phyloP scores from a whole-genome alignment of 2,888 invertebrate genomes.

The Chrysopilus asiliformis region DNA sequence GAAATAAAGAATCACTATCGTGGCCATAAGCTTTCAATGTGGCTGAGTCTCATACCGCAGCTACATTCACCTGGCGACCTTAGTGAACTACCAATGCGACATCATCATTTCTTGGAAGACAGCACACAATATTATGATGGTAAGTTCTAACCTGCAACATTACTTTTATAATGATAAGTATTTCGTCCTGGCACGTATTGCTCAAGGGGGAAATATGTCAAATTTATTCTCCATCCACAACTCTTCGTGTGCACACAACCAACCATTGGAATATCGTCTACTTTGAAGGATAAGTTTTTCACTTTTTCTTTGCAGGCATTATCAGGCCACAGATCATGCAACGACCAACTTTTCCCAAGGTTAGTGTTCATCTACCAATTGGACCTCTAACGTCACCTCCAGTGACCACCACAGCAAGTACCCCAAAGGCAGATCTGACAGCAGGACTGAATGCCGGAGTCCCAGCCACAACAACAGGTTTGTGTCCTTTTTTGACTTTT shows the following conservation, averaged over 20 bases:
- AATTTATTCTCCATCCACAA: too few species aligned
- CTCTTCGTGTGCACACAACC: too few species aligned
- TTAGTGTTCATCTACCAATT: constrained; percentile 29
- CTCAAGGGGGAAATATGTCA: too few species aligned
- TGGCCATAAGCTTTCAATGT: constrained; percentile 86
- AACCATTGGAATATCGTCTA: too few species aligned
- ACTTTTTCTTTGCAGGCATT: constrained; percentile 41
- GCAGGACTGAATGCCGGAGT: constrained; percentile 36
- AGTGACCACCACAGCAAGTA: constrained; percentile 31
- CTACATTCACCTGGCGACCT: constrained; percentile 69
- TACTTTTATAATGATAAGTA: neutral
- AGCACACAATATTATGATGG: constrained; percentile 69
- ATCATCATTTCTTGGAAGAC: constrained; percentile 76
- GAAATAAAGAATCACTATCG: constrained; percentile 83
- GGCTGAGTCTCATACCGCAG: constrained; percentile 83
- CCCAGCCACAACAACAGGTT: constrained; percentile 33
- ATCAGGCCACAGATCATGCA: constrained; percentile 63
- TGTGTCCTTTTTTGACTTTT: neutral
- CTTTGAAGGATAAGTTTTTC: neutral
- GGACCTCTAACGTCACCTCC: constrained; percentile 6
- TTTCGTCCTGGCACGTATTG: neutral
- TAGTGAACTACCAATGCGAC: constrained; percentile 69
- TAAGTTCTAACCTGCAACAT: constrained; percentile 26
- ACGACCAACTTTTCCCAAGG: constrained; percentile 47
- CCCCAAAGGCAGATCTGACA: constrained; percentile 27